Evolutionary conservation across 2,113 vertebrate species (phyloP).

Genomic region (Terrapene triunguis): DNA sequence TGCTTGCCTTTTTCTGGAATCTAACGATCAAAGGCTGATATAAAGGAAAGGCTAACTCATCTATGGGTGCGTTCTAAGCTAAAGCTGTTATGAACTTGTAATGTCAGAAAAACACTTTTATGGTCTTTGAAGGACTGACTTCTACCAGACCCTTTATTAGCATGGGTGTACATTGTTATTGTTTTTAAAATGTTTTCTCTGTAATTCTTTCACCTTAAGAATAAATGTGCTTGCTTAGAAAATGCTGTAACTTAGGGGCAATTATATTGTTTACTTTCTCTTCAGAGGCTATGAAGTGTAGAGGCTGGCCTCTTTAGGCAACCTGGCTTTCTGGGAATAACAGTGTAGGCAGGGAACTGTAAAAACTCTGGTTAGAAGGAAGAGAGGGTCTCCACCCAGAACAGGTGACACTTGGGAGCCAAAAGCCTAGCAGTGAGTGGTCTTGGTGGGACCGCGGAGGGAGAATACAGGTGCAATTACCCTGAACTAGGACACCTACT

Average conservation of each 20-base stretch:
- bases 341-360: neutral
- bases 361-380: neutral
- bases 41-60: no score
- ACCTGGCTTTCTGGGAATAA: neutral
- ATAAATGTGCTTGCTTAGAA: neutral
- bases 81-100: neutral
- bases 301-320: neutral
- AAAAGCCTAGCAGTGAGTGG: neutral
- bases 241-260: neutral
- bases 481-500: neutral
- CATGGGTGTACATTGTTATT: neutral
- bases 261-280: neutral
- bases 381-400: neutral
- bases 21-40: neutral
- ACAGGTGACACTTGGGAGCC: neutral
- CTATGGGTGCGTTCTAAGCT: neutral
- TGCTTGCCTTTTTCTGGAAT: neutral
- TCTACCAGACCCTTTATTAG: neutral
- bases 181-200: neutral
- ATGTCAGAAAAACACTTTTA: neutral
- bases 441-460: neutral
- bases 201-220: neutral
- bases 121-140: neutral
- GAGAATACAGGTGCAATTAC: neutral
- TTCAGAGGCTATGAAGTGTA: neutral